Evolutionary conservation across 2,797 vertebrate genomes (phyloP).

Genomic region (Schizothorax lantsangensis): DNA sequence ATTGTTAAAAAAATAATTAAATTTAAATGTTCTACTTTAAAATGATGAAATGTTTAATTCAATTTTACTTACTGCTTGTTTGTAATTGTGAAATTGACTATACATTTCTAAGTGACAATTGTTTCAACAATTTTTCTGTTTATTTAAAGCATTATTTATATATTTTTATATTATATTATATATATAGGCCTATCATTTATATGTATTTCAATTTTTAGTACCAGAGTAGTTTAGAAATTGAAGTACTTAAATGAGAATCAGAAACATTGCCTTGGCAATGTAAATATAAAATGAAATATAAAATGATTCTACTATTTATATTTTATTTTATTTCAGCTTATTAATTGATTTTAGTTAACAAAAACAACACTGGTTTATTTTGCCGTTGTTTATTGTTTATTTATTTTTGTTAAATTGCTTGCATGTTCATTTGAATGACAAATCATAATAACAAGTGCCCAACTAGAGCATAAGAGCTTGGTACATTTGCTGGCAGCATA

Average conservation of each 20-base stretch:
- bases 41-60: not conserved
- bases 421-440: not conserved
- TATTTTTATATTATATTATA: no score
- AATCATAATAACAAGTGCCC: not conserved
- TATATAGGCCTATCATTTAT: not conserved
- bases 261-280: not conserved
- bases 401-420: not conserved
- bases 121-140: no score
- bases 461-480: not conserved
- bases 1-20: not conserved
- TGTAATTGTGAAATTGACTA: not conserved
- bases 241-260: not conserved
- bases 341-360: not conserved
- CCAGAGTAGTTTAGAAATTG: not conserved
- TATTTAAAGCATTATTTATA: no score
- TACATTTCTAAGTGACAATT: not conserved
- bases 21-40: no score
- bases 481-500: conserved; percentile 3
- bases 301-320: not conserved
- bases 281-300: not conserved
- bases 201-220: not conserved
- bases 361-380: not conserved
- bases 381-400: not conserved
- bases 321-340: not conserved
- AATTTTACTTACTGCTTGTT: not conserved